phyloP scores from a whole-genome alignment of 2,797 vertebrate species.

The Coregonus suidteri region DNA sequence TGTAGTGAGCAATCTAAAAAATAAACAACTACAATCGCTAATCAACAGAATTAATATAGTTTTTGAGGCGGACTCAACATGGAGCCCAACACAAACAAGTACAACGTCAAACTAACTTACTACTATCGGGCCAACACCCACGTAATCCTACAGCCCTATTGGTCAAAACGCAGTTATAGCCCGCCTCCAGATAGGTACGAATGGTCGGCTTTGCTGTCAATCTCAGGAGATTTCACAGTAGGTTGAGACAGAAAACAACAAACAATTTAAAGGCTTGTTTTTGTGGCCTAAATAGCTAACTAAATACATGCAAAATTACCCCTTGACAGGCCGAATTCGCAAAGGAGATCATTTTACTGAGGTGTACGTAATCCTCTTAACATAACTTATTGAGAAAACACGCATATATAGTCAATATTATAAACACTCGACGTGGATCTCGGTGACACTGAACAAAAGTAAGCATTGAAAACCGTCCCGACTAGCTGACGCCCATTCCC shows the following conservation, averaged over 20 bases:
- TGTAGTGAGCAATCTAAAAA: not conserved
- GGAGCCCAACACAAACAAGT: constrained; percentile 78
- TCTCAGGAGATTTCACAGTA: constrained; percentile 60
- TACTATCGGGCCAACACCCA: constrained; percentile 54
- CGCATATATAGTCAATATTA: not conserved
- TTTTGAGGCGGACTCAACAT: constrained; percentile 72
- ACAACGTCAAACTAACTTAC: constrained; percentile 63
- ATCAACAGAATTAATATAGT: constrained; percentile 53
- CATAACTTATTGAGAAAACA: not conserved
- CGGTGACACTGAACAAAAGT: not conserved
- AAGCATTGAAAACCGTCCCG: not conserved
- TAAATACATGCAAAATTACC: constrained; percentile 35
- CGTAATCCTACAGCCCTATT: constrained; percentile 57
- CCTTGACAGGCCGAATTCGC: constrained; percentile 7
- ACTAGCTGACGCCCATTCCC: not conserved
- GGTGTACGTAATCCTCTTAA: not conserved
- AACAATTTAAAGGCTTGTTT: constrained; percentile 78
- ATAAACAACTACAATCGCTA: not conserved
- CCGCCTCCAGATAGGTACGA: constrained; percentile 54
- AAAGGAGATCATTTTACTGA: not conserved
- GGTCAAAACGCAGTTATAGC: constrained; percentile 21
- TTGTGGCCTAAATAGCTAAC: constrained; percentile 74
- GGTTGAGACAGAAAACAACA: constrained; percentile 72
- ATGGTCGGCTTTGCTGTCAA: constrained; percentile 56
- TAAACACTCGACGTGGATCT: not conserved